These are phyloP conservation scores for Drosophila suzukii DNA, from an alignment of 1,140 invertebrate species.

Conservation along the genomic window DNA sequence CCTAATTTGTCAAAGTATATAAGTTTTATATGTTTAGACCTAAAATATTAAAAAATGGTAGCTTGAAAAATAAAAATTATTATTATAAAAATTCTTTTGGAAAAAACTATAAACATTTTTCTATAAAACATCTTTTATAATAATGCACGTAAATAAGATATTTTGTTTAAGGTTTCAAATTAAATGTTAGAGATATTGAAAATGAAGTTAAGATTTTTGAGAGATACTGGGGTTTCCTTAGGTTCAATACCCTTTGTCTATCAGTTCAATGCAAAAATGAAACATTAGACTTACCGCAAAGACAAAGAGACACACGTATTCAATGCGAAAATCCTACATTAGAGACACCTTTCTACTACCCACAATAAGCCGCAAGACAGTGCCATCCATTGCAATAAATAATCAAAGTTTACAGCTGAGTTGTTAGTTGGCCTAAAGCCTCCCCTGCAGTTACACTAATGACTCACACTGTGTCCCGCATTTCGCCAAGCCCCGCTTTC, in stretches of 20 bases:
- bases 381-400: not conserved
- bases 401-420: not conserved
- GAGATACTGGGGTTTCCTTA: no score
- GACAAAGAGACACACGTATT: not conserved
- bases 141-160: no score
- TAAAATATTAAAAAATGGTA: no score
- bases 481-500: constrained; percentile 1
- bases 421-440: no score
- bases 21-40: no score
- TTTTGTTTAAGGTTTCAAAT: no score
- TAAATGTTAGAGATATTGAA: no score
- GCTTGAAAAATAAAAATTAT: no score
- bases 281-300: constrained; percentile 19
- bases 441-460: constrained; percentile 4
- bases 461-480: constrained; percentile 20
- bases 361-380: constrained; percentile 1
- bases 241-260: not conserved
- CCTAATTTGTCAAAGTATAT: no score
- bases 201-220: not conserved
- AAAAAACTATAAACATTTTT: no score
- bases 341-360: constrained; percentile 1
- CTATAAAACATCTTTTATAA: no score
- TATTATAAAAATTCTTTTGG: no score
- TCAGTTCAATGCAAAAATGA: not conserved
- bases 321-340: not conserved